phyloP scores from a whole-genome alignment of 2,888 invertebrate genomes.

The Eledone cirrhosa region DNA sequence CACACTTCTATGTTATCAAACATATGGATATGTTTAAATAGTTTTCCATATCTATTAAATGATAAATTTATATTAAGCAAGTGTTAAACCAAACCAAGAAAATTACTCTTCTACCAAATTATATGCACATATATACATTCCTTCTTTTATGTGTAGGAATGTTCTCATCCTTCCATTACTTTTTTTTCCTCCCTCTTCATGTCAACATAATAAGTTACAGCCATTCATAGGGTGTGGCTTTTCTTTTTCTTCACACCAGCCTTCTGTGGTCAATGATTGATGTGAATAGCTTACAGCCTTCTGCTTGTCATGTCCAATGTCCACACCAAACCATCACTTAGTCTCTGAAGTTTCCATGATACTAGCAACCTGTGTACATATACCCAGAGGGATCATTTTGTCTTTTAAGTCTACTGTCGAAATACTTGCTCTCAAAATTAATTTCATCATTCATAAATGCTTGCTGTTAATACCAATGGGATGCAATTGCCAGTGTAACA shows the following conservation, averaged over 20 bases:
- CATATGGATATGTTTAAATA: too few species aligned
- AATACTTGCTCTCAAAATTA: constrained; percentile 3
- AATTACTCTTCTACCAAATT: too few species aligned
- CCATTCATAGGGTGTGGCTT: not conserved
- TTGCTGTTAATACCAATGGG: constrained; percentile 15
- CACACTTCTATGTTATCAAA: too few species aligned
- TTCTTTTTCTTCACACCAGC: not conserved
- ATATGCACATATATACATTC: too few species aligned
- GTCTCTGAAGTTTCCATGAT: constrained; percentile 18
- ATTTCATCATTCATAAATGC: constrained; percentile 21
- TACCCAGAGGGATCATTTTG: not conserved
- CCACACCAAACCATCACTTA: constrained; percentile 7
- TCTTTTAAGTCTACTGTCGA: not conserved
- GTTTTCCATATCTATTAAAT: too few species aligned
- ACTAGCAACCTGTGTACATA: constrained; percentile 12
- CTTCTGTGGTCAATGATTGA: constrained; percentile 15
- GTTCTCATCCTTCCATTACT: not conserved
- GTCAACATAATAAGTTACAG: constrained; percentile 9
- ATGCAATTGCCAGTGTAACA: constrained; percentile 10
- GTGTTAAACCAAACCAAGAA: too few species aligned
- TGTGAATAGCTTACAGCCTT: constrained; percentile 5
- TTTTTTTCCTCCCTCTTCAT: not conserved
- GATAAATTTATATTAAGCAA: too few species aligned
- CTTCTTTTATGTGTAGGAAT: too few species aligned
- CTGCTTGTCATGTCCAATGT: constrained; percentile 24